These are phyloP conservation scores for Onychostoma macrolepis DNA, from an alignment of 2,113 vertebrate species.

Conservation along the genomic window DNA sequence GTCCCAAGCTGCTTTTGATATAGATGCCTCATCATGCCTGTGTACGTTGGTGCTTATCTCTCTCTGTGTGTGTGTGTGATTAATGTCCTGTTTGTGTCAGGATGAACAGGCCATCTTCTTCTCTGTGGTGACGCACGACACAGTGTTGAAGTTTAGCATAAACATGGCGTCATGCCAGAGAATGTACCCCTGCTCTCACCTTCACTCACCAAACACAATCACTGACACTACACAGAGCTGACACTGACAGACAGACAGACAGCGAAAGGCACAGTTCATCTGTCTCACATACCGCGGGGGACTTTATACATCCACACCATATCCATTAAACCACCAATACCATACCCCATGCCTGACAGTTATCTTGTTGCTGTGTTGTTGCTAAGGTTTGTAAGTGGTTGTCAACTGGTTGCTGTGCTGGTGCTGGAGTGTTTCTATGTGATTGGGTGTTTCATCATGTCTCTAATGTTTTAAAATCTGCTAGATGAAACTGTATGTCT, in stretches of 20 bases:
- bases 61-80: neutral
- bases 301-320: neutral
- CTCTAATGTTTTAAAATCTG: too few species aligned
- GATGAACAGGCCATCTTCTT: slow-evolving; percentile 34
- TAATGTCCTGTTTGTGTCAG: slow-evolving; percentile 11
- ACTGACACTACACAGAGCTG: slow-evolving; percentile 39
- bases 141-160: slow-evolving; percentile 39
- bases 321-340: neutral
- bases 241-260: slow-evolving; percentile 9
- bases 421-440: too few species aligned
- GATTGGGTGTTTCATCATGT: too few species aligned
- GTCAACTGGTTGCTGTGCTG: too few species aligned
- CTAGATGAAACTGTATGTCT: too few species aligned
- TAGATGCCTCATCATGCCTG: neutral
- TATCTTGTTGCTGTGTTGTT: too few species aligned
- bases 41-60: neutral
- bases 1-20: neutral
- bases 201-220: neutral
- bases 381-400: too few species aligned
- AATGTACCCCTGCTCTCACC: slow-evolving; percentile 42
- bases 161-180: slow-evolving; percentile 44
- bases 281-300: neutral
- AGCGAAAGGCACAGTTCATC: neutral
- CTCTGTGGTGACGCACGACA: slow-evolving; percentile 23
- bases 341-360: too few species aligned